phyloP scores from a whole-genome alignment of 2,113 vertebrate species.

The Hyperopisus bebe region DNA sequence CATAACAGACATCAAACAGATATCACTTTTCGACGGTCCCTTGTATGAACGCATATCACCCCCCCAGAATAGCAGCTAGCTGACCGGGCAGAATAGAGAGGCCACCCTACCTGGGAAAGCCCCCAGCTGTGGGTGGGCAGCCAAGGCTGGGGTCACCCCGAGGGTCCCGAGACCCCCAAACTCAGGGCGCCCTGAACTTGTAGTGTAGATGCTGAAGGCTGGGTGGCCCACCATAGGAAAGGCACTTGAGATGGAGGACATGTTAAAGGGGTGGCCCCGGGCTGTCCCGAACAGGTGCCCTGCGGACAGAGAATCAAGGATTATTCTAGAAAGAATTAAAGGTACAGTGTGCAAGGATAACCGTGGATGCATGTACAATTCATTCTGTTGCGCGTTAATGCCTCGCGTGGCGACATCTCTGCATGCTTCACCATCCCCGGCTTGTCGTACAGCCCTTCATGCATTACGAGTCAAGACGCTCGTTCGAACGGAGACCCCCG shows the following conservation, averaged over 20 bases:
- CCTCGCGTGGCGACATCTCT: slow-evolving; percentile 16
- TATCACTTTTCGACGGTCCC: neutral
- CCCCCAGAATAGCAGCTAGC: neutral
- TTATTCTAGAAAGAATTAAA: slow-evolving; percentile 13
- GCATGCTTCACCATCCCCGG: neutral
- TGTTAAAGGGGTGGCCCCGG: slow-evolving; percentile 79
- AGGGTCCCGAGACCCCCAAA: slow-evolving; percentile 79
- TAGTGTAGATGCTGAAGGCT: slow-evolving; percentile 75
- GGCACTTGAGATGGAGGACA: slow-evolving; percentile 82
- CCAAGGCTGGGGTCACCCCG: slow-evolving; percentile 80
- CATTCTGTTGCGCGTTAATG: slow-evolving; percentile 9
- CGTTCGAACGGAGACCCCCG: neutral
- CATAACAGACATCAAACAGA: neutral
- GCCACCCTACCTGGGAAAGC: slow-evolving; percentile 73
- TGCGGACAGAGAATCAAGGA: slow-evolving; percentile 37
- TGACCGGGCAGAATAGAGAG: neutral
- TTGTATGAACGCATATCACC: neutral
- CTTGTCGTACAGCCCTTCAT: neutral
- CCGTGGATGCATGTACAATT: neutral
- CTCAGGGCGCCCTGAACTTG: slow-evolving; percentile 75
- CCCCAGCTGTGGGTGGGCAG: slow-evolving; percentile 79
- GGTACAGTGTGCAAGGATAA: neutral
- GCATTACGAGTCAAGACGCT: slow-evolving; percentile 17
- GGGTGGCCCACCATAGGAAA: slow-evolving; percentile 84
- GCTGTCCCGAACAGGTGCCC: slow-evolving; percentile 78